Conservation (phyloP, 2,888 invertebrate species). For the Mactromeris polynyma region DNA sequence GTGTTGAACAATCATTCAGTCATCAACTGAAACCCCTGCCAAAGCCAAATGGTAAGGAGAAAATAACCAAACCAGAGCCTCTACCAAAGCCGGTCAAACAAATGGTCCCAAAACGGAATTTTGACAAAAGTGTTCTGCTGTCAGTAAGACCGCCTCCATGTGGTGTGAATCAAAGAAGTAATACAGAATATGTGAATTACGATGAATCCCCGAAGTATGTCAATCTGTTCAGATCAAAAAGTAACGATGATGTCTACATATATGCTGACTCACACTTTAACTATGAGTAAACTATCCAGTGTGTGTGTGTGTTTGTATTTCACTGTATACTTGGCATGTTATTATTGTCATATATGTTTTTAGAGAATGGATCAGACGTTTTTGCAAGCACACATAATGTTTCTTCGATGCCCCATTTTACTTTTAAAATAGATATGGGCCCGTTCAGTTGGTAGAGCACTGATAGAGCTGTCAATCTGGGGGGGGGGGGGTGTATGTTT, state of each 20-base stretch:
- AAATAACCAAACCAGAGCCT: neutral
- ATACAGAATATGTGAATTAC: neutral
- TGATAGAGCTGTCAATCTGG: too few relatives aligned
- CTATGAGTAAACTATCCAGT: too few relatives aligned
- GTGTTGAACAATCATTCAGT: neutral
- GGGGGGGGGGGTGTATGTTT: too few relatives aligned
- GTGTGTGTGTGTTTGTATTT: too few relatives aligned
- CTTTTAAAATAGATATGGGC: too few relatives aligned
- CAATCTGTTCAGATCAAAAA: constrained; percentile 26
- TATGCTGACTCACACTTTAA: neutral
- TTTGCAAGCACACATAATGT: too few relatives aligned
- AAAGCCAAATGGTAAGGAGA: neutral
- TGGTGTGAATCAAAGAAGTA: neutral
- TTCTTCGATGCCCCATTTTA: too few relatives aligned
- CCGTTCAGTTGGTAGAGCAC: too few relatives aligned
- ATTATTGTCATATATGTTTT: too few relatives aligned
- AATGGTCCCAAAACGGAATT: neutral
- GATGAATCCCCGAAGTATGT: constrained; percentile 9
- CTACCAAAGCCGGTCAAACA: neutral
- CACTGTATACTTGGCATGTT: too few relatives aligned
- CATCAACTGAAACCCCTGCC: neutral
- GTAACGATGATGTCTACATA: constrained; percentile 7
- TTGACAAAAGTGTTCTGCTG: neutral
- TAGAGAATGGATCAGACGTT: too few relatives aligned
- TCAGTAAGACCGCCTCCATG: neutral